phyloP scores from a whole-genome alignment of 2,888 invertebrate species.

The Hofmannophila pseudospretella region DNA sequence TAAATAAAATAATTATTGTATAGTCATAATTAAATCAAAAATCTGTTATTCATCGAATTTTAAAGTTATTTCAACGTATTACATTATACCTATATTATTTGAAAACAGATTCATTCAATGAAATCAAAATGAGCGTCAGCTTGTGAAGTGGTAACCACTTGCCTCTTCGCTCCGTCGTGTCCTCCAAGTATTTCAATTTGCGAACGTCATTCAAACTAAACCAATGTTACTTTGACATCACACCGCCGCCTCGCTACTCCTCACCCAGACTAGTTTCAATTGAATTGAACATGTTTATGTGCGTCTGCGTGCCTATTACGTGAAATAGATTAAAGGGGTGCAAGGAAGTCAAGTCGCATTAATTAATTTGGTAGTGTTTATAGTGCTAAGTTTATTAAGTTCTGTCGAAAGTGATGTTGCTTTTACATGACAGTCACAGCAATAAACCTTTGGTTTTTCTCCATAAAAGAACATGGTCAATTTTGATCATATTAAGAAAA shows the following conservation, averaged over 20 bases:
- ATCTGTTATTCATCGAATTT: no score
- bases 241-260: conserved; percentile 26
- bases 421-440: no score
- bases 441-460: no score
- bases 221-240: conserved; percentile 48
- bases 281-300: conserved; percentile 40
- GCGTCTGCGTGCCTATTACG: conserved; percentile 31
- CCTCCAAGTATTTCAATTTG: conserved; percentile 47
- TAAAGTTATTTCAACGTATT: no score
- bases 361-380: conserved; percentile 3
- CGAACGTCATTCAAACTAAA: conserved; percentile 50
- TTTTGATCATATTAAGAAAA: no score
- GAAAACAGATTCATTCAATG: no score
- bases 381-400: background rate
- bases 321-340: conserved; percentile 37
- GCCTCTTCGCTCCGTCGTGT: background rate
- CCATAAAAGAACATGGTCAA: no score
- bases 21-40: no score
- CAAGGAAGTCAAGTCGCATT: background rate
- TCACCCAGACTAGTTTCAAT: conserved; percentile 38
- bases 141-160: background rate
- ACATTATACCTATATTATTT: no score
- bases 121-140: conserved; percentile 26
- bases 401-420: no score
- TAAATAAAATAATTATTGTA: no score